Evolutionary conservation across 2,888 invertebrate genomes (phyloP), one percentile per base, ranked within the genome.

Genomic region (Cataglyphis altisquamis): DNA sequence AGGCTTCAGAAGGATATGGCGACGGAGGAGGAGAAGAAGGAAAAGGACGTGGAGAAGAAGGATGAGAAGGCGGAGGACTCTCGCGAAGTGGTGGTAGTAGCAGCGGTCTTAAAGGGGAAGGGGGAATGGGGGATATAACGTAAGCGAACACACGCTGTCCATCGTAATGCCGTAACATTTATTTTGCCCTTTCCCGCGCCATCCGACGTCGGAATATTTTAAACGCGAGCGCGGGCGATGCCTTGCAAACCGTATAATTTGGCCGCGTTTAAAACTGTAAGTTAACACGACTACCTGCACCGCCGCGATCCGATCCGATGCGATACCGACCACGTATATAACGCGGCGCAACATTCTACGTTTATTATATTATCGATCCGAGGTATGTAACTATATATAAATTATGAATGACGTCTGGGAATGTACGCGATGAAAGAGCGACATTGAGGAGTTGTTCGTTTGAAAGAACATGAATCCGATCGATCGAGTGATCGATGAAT

Each of bases 181-280:
- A 94, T 94, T 94, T 92, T 93, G 91, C 93, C 94, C 94, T 94
- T 93, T 93, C 93, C 91, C 93, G 92, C 91, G 91, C 91, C 90
- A 91, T 87, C 90, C 91, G 89, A 91, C 91, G 92, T 88, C 87
- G 92, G 94, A 94, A 94, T 94, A 94, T 94, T 94, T 94, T 94
- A 93, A 94, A 92, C 91, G 90, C 86, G 84, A 77, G 84, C 87
- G 88, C 89, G 88, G 88, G 80, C 86, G 82, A 85, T 86, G 85
- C 89, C 77, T 77, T 39, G 45, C 91, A 92, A 94, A 94, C 78
- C 94, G 92, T 94, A 93, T 94, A 94, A 94, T 94, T 94, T 94
- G 92, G 91, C 92, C 92, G 93, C 93, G 93, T 94, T 94, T 94
- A 94, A 94, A 94, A 94, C 93, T 93, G 93, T 93, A 94, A 94